Percentiles rank a stretch among this genome's conserved stretches.
Conservation (phyloP, 1,140 invertebrate species). For the Batillaria attramentaria region DNA sequence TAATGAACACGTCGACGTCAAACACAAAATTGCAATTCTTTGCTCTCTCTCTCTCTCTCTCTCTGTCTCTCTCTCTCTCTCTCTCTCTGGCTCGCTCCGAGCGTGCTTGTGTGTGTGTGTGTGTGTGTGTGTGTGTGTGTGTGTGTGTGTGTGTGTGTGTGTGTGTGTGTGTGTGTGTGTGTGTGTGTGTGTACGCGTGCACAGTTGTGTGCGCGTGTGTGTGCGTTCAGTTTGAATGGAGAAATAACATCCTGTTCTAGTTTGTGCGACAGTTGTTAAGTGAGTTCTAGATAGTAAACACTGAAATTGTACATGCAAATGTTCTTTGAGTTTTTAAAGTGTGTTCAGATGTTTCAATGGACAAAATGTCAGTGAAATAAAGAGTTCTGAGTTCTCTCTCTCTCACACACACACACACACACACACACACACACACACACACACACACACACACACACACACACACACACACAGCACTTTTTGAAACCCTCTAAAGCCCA, state of each 20-base stretch:
- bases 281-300: too few species aligned
- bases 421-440: not conserved
- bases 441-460: constrained; percentile 2
- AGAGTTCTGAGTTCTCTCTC: not conserved
- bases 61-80: constrained; percentile 22
- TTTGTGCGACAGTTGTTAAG: too few species aligned
- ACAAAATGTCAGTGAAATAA: too few species aligned
- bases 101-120: not conserved
- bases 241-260: too few species aligned
- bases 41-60: constrained; percentile 19
- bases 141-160: constrained; percentile 14
- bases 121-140: not conserved
- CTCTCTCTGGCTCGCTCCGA: constrained; percentile 5
- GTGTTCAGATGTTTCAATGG: too few species aligned
- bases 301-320: too few species aligned
- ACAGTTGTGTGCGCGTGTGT: not conserved
- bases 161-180: constrained; percentile 2
- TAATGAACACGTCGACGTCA: too few species aligned
- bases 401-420: constrained; percentile 4
- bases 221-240: too few species aligned
- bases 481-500: too few species aligned
- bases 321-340: too few species aligned
- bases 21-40: too few species aligned
- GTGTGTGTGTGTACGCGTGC: not conserved
- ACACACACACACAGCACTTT: not conserved